These are phyloP conservation scores for Synaphobranchus kaupii DNA, from an alignment of 2,797 vertebrate species.

Conservation along the genomic window DNA sequence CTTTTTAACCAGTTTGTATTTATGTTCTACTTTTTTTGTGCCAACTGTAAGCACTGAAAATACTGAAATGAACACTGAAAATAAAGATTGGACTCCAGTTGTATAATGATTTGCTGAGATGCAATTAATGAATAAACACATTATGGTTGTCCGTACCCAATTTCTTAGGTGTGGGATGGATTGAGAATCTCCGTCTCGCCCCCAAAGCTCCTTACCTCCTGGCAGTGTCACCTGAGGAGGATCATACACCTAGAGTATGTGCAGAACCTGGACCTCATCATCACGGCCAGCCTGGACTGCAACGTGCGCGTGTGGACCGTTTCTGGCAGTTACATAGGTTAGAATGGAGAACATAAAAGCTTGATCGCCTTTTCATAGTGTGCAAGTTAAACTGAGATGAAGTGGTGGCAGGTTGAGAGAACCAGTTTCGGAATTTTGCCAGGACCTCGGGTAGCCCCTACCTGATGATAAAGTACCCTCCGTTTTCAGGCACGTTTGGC, in stretches of 20 bases:
- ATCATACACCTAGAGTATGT: conserved; percentile 46
- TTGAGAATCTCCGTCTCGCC: conserved; percentile 55
- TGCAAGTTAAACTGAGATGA: too few relatives aligned
- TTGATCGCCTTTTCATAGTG: too few relatives aligned
- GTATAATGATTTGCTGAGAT: not conserved
- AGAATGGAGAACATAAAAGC: not conserved
- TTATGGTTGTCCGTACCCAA: not conserved
- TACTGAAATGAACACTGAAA: not conserved
- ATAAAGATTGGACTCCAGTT: not conserved
- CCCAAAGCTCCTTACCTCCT: conserved; percentile 55
- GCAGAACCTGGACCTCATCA: conserved; percentile 51
- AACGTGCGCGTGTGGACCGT: conserved; percentile 52
- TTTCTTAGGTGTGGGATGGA: conserved; percentile 45
- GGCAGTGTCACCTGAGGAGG: conserved; percentile 58
- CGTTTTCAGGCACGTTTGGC: conserved; percentile 42
- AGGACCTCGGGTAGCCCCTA: not conserved
- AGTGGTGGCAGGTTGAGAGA: not conserved
- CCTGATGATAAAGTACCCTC: not conserved
- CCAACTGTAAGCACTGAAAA: too few relatives aligned
- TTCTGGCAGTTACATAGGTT: conserved; percentile 46
- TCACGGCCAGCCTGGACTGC: conserved; percentile 55
- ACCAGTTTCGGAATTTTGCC: not conserved
- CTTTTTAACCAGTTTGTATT: too few relatives aligned
- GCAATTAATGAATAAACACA: too few relatives aligned
- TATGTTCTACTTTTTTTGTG: too few relatives aligned